A percentile compares a stretch with the other conserved stretches of the same genome.
Conservation (phyloP, 2,797 vertebrate species). For the Enteromius mattozi region DNA sequence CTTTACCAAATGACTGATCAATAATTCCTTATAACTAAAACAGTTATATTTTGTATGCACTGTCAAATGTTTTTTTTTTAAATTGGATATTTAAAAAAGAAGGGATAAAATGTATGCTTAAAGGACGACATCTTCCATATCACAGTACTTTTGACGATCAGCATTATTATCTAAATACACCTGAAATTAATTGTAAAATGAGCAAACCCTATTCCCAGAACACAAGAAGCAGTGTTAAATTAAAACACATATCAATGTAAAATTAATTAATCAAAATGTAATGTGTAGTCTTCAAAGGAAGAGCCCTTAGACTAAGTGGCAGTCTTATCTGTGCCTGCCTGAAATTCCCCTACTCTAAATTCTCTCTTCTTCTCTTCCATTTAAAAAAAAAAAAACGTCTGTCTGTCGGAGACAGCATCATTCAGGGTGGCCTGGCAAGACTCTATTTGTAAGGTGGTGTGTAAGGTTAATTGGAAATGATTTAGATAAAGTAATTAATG, state of each 20-base stretch:
- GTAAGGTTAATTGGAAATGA: constrained; percentile 79
- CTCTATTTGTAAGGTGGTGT: constrained; percentile 73
- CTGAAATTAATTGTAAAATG: neutral
- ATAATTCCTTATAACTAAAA: neutral
- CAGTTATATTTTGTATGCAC: neutral
- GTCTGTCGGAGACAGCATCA: constrained; percentile 45
- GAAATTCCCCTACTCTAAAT: constrained; percentile 43
- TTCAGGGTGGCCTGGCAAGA: constrained; percentile 47
- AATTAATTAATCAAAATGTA: constrained; percentile 69
- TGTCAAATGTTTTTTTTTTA: neutral
- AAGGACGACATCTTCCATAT: neutral
- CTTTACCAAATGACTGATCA: constrained; percentile 19
- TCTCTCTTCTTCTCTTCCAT: constrained; percentile 59
- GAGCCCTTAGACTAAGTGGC: constrained; percentile 61
- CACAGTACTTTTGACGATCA: neutral
- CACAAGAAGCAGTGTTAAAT: constrained; percentile 62
- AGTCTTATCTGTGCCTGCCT: constrained; percentile 65
- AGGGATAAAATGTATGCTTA: neutral
- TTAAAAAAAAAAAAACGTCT: constrained; percentile 38
- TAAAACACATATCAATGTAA: constrained; percentile 54
- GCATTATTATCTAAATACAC: constrained; percentile 18
- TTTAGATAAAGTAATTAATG: constrained; percentile 81
- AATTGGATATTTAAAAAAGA: neutral
- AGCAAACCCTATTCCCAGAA: constrained; percentile 57
- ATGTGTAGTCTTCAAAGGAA: constrained; percentile 64